Conservation (phyloP, 2,888 invertebrate genomes). For the Aphodius granarius region DNA sequence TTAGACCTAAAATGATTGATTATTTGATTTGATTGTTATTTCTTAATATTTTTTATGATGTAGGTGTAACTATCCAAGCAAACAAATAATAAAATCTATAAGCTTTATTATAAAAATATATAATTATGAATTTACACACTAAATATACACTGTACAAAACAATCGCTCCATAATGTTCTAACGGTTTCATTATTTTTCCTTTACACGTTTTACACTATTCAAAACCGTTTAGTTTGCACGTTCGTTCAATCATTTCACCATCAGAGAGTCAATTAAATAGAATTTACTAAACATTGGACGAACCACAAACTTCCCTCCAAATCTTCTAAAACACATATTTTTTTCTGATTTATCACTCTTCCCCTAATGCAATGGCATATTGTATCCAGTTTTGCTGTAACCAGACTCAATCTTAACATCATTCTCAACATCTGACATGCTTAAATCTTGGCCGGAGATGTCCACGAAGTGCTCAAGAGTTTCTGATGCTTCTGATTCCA, state of each 20-base stretch:
- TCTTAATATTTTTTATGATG: too few species aligned
- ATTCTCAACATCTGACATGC: slow-evolving; percentile 31
- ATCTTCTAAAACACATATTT: not conserved
- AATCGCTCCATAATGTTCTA: not conserved
- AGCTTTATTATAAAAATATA: not conserved
- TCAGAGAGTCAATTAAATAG: not conserved
- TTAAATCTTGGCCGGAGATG: slow-evolving; percentile 41
- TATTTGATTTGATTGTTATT: too few species aligned
- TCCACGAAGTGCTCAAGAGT: slow-evolving; percentile 43
- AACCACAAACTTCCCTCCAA: not conserved
- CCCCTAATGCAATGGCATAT: not conserved
- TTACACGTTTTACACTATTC: not conserved
- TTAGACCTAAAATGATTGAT: too few species aligned
- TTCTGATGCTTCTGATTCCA: slow-evolving; percentile 42
- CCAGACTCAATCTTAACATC: slow-evolving; percentile 11
- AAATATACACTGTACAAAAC: not conserved
- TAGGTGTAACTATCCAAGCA: not conserved
- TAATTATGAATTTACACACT: not conserved
- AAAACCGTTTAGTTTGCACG: not conserved
- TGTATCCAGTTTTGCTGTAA: slow-evolving; percentile 6
- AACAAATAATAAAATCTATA: not conserved
- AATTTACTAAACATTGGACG: not conserved
- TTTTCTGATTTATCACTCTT: not conserved
- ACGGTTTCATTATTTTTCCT: not conserved
- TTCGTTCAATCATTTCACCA: not conserved